These are phyloP conservation scores for Gallinago nigripennis DNA, from an alignment of 2,797 vertebrate genomes.

Conservation along the genomic window DNA sequence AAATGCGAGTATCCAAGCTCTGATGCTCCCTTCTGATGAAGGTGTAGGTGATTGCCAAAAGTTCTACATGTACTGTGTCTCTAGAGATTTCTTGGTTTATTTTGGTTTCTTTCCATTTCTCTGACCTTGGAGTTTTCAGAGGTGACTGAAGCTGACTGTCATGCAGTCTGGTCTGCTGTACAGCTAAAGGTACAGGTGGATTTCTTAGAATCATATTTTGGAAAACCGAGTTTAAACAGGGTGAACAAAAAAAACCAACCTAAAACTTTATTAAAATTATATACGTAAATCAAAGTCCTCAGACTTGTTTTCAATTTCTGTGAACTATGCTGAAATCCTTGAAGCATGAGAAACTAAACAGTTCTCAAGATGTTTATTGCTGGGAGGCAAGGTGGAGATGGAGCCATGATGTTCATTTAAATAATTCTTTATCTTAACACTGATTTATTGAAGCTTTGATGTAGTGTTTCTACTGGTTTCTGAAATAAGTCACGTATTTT, in stretches of 20 bases:
- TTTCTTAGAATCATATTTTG: neutral
- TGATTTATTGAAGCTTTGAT: constrained; percentile 37
- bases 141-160: neutral
- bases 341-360: constrained; percentile 27
- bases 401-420: constrained; percentile 1
- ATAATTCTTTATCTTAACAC: constrained; percentile 1
- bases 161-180: neutral
- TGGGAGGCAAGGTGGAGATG: constrained; percentile 31
- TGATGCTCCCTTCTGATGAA: neutral
- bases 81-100: neutral
- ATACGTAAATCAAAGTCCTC: neutral
- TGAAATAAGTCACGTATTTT: neutral
- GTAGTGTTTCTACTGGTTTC: neutral
- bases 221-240: neutral
- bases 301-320: neutral
- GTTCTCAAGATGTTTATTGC: constrained; percentile 40
- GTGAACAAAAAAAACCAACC: neutral
- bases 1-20: neutral
- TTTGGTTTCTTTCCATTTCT: neutral
- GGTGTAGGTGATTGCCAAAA: neutral
- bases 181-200: neutral
- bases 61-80: neutral
- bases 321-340: neutral
- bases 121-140: neutral
- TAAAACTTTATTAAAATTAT: neutral